A percentile compares a stretch with the other conserved stretches of the same genome.
phyloP scores from a whole-genome alignment of 2,113 vertebrate genomes.

The Halichoeres trimaculatus region DNA sequence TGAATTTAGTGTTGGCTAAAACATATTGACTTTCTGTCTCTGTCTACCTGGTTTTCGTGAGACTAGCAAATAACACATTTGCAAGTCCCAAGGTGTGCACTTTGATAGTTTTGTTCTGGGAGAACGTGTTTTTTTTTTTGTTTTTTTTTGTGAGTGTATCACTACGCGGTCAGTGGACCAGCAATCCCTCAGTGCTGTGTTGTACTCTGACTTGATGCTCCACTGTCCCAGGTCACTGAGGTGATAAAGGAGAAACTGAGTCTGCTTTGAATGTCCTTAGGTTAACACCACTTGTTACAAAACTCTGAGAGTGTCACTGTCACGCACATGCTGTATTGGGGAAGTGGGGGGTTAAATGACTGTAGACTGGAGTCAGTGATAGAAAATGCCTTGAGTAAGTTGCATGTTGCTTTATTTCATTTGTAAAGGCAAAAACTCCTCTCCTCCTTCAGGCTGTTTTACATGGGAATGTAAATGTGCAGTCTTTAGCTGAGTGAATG shows the following conservation, averaged over 20 bases:
- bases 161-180: background rate
- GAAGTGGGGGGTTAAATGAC: no score
- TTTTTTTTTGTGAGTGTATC: background rate
- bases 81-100: background rate
- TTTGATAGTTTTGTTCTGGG: background rate
- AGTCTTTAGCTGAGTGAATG: background rate
- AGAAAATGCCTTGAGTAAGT: no score
- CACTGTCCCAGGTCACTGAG: conserved; percentile 14
- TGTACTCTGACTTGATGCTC: background rate
- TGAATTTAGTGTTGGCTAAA: no score
- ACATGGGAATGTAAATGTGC: background rate
- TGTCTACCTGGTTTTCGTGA: background rate
- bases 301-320: background rate
- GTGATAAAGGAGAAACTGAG: conserved; percentile 6
- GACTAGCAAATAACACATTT: background rate
- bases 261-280: background rate
- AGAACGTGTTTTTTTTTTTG: background rate
- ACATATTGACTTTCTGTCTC: background rate
- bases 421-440: conserved; percentile 4
- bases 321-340: no score
- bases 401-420: no score
- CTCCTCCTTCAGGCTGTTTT: no score
- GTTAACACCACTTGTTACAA: conserved; percentile 21
- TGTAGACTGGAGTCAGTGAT: no score
- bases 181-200: background rate